Conservation (phyloP, 2,113 vertebrate genomes). For the Theristicus caerulescens region DNA sequence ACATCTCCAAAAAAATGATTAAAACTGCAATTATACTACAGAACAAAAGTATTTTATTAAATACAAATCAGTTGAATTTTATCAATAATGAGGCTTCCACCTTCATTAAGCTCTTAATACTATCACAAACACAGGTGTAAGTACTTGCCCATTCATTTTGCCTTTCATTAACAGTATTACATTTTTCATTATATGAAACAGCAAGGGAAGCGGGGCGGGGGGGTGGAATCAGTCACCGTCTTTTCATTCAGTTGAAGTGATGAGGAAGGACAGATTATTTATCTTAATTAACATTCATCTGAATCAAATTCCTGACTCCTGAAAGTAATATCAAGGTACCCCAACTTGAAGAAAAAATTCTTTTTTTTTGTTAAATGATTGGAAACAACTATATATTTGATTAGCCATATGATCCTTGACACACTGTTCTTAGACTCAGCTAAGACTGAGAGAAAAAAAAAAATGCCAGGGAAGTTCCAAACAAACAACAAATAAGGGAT, state of each 20-base stretch:
- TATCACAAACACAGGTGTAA: slow-evolving; percentile 5
- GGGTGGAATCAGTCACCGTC: background rate
- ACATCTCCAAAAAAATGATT: background rate
- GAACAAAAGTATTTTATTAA: slow-evolving; percentile 37
- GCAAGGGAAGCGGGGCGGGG: background rate
- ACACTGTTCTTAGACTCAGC: background rate
- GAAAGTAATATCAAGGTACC: background rate
- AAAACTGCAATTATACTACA: background rate
- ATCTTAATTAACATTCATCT: slow-evolving; percentile 7
- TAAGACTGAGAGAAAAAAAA: background rate
- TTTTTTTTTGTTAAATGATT: background rate
- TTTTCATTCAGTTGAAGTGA: background rate
- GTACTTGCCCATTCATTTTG: background rate
- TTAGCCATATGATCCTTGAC: background rate
- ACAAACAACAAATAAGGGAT: background rate
- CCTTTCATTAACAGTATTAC: background rate
- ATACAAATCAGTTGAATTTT: slow-evolving; percentile 5
- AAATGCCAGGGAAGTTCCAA: background rate
- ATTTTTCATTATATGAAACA: background rate
- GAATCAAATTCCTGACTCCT: background rate
- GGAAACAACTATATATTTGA: background rate
- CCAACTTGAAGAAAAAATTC: background rate
- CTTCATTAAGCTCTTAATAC: background rate
- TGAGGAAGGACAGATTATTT: background rate
- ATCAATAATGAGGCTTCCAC: background rate